Evolutionary conservation across 2,888 invertebrate genomes (phyloP), one percentile per base, ranked within the genome.

Genomic region (Philereme vetulata): DNA sequence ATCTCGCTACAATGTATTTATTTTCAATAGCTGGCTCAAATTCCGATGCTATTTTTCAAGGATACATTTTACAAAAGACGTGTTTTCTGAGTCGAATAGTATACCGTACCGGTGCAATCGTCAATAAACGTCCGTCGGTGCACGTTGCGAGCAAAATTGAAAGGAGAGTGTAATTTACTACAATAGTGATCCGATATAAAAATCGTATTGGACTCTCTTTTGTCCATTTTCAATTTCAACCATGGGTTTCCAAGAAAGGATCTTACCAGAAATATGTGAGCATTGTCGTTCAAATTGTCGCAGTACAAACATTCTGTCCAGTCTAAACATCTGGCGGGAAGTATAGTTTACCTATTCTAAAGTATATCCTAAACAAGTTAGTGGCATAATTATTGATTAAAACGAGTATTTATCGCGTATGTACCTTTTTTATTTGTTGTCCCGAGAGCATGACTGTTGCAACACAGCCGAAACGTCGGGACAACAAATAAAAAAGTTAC

Each of bases 101-200:
- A 65, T 62, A 56, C 49, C 51, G 48, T 61, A 60, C 48, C 52
- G 48, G 60, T 51, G 62, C 65, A 69, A 69, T 69, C 70, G 71
- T 71, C 70, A 69, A 72, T 75, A 71, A 70, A 67, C 55, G 69
- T 72, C 71, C 44, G 63, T 63, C 62, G 67, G 61, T 64, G 67
- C 68, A 65, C 70, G 66, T 65, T 62, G 58, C 50, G 56, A 61
- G 67, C 21, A 61, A 69, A 72, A 71, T 71, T 71, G 70, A 71
- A 71, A 71, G 66, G 66, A 60, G 60, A 57, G 52, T 64, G 65
- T 64, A 64, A 72, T 70, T 65, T 65, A 65, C 53, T 56, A 64
- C 66, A 67, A 65, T 65, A 60, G 64, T 69, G 64, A 66, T 61
- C 57, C 56, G 58, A 62, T 66, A 61, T 62, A 65, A 56, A 64